phyloP scores from a whole-genome alignment of 1,140 invertebrate species.

The Penaeus vannamei region DNA sequence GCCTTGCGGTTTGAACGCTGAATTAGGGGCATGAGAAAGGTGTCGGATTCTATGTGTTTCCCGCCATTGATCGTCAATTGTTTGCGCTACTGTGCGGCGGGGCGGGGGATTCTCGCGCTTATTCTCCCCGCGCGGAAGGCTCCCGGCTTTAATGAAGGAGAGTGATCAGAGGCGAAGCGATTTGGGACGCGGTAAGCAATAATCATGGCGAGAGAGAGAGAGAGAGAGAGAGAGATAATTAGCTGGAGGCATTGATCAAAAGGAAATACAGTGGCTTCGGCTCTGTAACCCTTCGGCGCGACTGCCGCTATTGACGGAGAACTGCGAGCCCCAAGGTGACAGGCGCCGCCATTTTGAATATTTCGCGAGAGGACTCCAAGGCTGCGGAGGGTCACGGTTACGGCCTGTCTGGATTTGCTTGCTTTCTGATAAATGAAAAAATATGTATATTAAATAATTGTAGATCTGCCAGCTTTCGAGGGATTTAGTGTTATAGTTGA shows the following conservation, averaged over 20 bases:
- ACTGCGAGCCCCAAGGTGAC: too few relatives aligned
- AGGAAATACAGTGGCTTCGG: slow-evolving; percentile 41
- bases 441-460: too few relatives aligned
- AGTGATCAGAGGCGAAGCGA: slow-evolving; percentile 39
- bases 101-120: slow-evolving; percentile 25
- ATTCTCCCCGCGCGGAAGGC: slow-evolving; percentile 33
- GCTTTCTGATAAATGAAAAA: too few relatives aligned
- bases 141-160: slow-evolving; percentile 22
- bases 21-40: slow-evolving; percentile 66
- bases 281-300: too few relatives aligned
- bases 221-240: slow-evolving; percentile 38
- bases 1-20: slow-evolving; percentile 53
- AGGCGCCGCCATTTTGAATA: too few relatives aligned
- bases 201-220: slow-evolving; percentile 43
- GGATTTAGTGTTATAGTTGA: too few relatives aligned
- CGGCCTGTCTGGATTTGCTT: too few relatives aligned
- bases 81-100: slow-evolving; percentile 10
- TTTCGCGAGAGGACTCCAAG: too few relatives aligned
- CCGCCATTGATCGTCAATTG: slow-evolving; percentile 58
- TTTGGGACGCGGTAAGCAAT: slow-evolving; percentile 44
- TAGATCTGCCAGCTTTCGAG: too few relatives aligned
- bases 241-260: slow-evolving; percentile 55
- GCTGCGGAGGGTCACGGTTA: too few relatives aligned
- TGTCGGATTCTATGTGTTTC: slow-evolving; percentile 61
- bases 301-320: too few relatives aligned